Conservation (phyloP, 92 coral and sea anemone genomes). For the Epizoanthus rinbou region DNA sequence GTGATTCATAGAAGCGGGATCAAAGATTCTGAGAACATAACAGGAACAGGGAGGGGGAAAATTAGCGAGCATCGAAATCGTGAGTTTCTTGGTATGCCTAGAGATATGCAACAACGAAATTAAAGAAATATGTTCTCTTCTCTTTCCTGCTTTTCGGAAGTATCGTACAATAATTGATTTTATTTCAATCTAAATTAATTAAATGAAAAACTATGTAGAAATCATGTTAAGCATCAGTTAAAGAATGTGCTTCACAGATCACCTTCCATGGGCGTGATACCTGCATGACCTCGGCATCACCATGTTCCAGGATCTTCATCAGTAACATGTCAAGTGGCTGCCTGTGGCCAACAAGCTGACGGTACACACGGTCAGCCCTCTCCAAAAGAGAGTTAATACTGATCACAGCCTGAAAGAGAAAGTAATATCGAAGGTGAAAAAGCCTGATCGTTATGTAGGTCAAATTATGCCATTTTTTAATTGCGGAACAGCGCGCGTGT, state of each 20-base stretch:
- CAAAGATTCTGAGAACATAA: not conserved
- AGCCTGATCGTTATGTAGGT: no score
- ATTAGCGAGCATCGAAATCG: no score
- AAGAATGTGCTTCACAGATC: not conserved
- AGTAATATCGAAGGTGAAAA: no score
- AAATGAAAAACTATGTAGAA: no score
- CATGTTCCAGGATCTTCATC: conserved; percentile 88
- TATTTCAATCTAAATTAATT: not conserved
- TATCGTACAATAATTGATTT: not conserved
- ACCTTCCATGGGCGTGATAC: conserved; percentile 38
- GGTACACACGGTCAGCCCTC: conserved; percentile 97
- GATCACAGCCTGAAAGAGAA: conserved; percentile 78
- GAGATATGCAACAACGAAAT: no score
- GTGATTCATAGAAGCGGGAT: not conserved
- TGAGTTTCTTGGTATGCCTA: no score
- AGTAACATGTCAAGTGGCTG: conserved; percentile 91
- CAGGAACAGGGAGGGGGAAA: no score
- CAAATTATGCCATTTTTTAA: no score
- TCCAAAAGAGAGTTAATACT: conserved; percentile 92
- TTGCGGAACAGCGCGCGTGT: no score
- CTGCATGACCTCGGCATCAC: conserved; percentile 85
- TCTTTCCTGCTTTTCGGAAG: no score
- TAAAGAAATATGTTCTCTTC: no score
- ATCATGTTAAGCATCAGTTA: not conserved
- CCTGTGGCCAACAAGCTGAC: conserved; percentile 92